Evolutionary conservation across 1,140 invertebrate genomes (phyloP).

Genomic region (Penaeus japonicus): DNA sequence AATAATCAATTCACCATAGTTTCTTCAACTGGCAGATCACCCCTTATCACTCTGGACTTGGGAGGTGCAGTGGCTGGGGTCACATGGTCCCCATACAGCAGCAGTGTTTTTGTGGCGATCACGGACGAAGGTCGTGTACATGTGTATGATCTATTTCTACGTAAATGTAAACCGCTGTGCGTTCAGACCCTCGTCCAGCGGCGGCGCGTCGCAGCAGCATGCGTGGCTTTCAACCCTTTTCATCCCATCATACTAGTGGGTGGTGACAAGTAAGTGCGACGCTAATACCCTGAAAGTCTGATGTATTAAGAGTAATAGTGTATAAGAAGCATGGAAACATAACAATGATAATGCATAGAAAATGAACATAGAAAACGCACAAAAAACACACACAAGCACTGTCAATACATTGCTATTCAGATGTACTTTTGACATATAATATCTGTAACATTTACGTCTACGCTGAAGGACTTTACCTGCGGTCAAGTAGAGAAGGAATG

Average conservation of each 20-base stretch:
- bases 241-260: constrained; percentile 89
- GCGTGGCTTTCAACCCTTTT: constrained; percentile 83
- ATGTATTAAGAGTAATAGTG: too few relatives aligned
- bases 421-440: too few relatives aligned
- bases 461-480: too few relatives aligned
- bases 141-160: constrained; percentile 90
- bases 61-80: constrained; percentile 90
- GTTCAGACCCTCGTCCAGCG: constrained; percentile 85
- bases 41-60: constrained; percentile 90
- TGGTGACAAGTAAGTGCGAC: constrained; percentile 62
- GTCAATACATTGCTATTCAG: too few relatives aligned
- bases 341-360: too few relatives aligned
- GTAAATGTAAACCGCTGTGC: constrained; percentile 91
- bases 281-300: too few relatives aligned
- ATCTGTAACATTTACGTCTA: too few relatives aligned
- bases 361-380: too few relatives aligned
- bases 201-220: constrained; percentile 83
- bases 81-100: constrained; percentile 94
- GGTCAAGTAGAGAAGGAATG: too few relatives aligned
- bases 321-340: too few relatives aligned
- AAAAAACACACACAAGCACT: too few relatives aligned
- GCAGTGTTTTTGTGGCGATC: constrained; percentile 90
- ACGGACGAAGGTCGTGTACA: constrained; percentile 89
- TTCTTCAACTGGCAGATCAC: constrained; percentile 64
- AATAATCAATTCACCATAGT: too few relatives aligned